phyloP scores from a whole-genome alignment of 1,140 invertebrate genomes.

The Bicyclus anynana region DNA sequence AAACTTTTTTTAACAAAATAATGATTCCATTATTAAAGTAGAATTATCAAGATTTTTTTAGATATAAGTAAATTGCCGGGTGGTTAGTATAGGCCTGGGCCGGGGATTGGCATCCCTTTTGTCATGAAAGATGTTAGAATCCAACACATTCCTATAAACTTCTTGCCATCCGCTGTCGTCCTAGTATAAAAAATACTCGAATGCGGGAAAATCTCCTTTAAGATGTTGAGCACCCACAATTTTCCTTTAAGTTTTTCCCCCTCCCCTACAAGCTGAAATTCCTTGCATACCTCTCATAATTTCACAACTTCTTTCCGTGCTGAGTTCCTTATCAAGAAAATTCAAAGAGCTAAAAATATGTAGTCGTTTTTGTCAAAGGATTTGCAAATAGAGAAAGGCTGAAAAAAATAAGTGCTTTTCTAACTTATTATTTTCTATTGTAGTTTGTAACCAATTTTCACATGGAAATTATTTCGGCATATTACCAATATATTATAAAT shows the following conservation, averaged over 20 bases:
- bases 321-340: conserved; percentile 62
- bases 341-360: conserved; percentile 65
- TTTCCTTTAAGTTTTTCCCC: conserved; percentile 21
- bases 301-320: conserved; percentile 34
- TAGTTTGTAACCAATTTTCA: too few species aligned
- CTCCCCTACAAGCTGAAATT: conserved; percentile 20
- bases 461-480: too few species aligned
- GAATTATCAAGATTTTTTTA: too few species aligned
- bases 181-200: conserved; percentile 72
- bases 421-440: too few species aligned
- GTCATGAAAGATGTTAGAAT: conserved; percentile 10
- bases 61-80: too few species aligned
- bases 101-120: too few species aligned
- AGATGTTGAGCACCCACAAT: conserved; percentile 43
- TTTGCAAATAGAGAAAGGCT: too few species aligned
- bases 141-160: conserved; percentile 33
- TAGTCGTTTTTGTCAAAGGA: conserved; percentile 64
- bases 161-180: conserved; percentile 35
- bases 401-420: too few species aligned
- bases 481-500: too few species aligned
- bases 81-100: too few species aligned
- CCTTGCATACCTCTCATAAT: conserved; percentile 51
- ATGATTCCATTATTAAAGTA: too few species aligned
- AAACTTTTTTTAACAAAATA: too few species aligned
- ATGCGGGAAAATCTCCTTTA: conserved; percentile 75